Conservation (phyloP, 2,113 vertebrate species). For the Vulpes ferrilata region DNA sequence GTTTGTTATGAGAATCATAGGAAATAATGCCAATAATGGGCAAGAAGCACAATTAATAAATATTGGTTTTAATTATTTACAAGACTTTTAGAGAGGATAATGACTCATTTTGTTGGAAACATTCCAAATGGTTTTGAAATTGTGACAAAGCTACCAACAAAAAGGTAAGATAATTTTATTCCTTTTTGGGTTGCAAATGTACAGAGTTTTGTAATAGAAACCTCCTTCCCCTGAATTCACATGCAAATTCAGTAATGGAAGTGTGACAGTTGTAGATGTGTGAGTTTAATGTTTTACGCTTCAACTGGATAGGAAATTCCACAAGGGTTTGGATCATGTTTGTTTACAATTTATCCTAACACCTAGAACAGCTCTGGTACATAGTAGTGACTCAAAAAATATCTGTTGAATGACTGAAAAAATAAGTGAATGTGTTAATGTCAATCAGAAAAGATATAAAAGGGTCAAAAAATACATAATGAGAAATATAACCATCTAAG, state of each 20-base stretch:
- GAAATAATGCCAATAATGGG: background rate
- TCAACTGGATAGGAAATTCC: background rate
- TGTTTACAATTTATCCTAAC: background rate
- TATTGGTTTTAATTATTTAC: conserved; percentile 24
- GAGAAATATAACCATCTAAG: background rate
- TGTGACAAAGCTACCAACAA: background rate
- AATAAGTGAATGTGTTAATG: background rate
- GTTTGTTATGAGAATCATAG: background rate
- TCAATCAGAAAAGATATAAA: background rate
- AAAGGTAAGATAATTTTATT: background rate
- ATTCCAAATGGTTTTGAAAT: background rate
- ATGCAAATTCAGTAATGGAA: background rate
- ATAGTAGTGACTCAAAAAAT: background rate
- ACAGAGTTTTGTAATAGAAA: background rate
- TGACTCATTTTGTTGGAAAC: conserved; percentile 19
- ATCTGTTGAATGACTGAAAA: background rate
- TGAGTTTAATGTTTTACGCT: background rate
- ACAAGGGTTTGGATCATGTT: background rate
- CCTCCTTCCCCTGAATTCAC: background rate
- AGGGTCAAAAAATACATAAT: background rate
- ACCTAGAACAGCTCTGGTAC: background rate
- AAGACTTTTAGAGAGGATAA: conserved; percentile 24
- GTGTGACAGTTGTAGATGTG: background rate
- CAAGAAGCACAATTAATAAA: conserved; percentile 35
- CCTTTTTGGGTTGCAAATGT: background rate